These are phyloP conservation scores for Hucho hucho DNA, from an alignment of 2,113 vertebrate genomes.

Conservation along the genomic window DNA sequence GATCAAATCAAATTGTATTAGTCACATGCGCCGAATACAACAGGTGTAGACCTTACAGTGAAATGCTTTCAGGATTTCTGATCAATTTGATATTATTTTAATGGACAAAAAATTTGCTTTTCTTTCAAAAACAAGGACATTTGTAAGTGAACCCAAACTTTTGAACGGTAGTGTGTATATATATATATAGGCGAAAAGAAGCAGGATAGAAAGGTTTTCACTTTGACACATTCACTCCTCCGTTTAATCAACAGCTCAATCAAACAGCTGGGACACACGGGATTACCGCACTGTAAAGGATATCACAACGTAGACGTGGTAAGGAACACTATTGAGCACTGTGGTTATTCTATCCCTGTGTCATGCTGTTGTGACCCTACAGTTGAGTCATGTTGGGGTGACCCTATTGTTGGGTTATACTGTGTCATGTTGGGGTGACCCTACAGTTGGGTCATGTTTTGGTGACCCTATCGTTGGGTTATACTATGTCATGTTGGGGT, in stretches of 20 bases:
- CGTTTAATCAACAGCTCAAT: background rate
- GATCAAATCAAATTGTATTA: too few species aligned
- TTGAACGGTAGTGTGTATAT: too few species aligned
- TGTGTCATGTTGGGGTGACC: background rate
- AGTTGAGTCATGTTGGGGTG: constrained; percentile 1
- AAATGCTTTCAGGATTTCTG: too few species aligned
- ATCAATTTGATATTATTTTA: too few species aligned
- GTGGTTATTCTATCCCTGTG: background rate
- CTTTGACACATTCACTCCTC: constrained; percentile 10
- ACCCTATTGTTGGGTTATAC: background rate
- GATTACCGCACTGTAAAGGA: background rate
- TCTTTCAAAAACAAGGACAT: too few species aligned
- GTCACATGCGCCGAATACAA: too few species aligned
- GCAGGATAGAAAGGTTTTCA: constrained; percentile 8
- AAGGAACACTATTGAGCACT: background rate
- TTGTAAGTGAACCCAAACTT: too few species aligned
- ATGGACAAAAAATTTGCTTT: too few species aligned
- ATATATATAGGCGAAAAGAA: constrained; percentile 11
- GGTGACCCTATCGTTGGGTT: background rate
- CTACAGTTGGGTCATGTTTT: background rate
- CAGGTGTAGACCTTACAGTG: too few species aligned
- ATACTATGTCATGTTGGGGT: constrained; percentile 21
- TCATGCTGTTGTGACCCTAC: background rate
- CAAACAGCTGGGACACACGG: background rate
- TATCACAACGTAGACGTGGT: background rate